Base-by-base conservation (phyloP, 2,888 invertebrate genomes). In the Galeopsomyia nigrocyanea region DNA sequence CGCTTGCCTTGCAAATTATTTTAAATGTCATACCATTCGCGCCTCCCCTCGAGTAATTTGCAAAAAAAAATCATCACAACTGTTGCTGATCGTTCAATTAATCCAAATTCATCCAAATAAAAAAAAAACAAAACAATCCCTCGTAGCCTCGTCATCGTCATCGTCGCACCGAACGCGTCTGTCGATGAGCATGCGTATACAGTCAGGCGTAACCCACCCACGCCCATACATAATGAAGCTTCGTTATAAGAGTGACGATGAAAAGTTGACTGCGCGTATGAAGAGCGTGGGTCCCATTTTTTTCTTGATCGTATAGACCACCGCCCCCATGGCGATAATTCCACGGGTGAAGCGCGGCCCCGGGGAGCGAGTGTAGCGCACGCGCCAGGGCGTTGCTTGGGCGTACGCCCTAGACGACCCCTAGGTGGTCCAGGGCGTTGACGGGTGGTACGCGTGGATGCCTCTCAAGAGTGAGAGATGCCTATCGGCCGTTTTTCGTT, bases 351-450 rank as follows among this genome's bases (percentile, higher is more conserved):
- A 2, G 58, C 46, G 50, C 19, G 39, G 74, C 68, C 65, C 61
- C 71, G 51, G 64, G 70, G 74, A 60, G 71, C 65, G 50, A 17
- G 19, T n/a, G n/a, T 22, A 50, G 19, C 31, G 47, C 63, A 19
- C 53, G 63, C 26, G 68, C 63, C 62, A 39, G 64, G 51, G 51
- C 49, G 64, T 26, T n/a, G 22, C 55, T 16, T 13, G 51, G 77
- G 76, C 76, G 77, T 81, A 83, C 85, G 86, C 84, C 85, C 85
- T 80, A 83, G 82, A 85, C 85, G 82, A 85, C 85, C 86, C 84
- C 84, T 82, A 83, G 85, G 86, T 85, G 82, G 85, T 82, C 83
- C 81, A 82, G 84, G 86, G 85, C 85, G 86, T 83, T 69, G 55
- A 73, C 73, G 75, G 68, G 67, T 68, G 71, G 53, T 39, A 39